phyloP scores from a whole-genome alignment of 2,113 vertebrate species.

The Actenoides hombroni region DNA sequence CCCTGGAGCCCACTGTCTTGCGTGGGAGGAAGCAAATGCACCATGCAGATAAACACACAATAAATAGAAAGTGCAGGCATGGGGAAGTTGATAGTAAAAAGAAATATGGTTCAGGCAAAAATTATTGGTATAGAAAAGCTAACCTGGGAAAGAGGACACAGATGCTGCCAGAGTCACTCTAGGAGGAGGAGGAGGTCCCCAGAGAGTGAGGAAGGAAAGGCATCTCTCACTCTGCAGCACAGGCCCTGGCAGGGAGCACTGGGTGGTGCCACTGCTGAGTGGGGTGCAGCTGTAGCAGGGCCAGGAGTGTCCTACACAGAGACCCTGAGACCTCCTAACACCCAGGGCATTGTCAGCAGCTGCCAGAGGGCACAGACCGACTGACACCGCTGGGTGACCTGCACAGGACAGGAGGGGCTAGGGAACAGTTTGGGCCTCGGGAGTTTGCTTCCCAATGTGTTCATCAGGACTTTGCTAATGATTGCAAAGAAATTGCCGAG shows the following conservation, averaged over 20 bases:
- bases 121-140: background rate
- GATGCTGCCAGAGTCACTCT: background rate
- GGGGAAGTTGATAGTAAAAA: background rate
- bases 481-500: background rate
- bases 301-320: background rate
- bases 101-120: background rate
- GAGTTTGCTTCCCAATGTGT: background rate
- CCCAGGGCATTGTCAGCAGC: background rate
- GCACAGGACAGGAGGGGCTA: background rate
- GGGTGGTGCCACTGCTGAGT: background rate
- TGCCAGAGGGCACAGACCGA: accelerated
- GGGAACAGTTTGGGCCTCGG: background rate
- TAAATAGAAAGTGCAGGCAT: background rate
- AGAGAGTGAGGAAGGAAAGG: background rate
- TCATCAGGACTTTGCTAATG: background rate
- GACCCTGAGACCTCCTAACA: background rate
- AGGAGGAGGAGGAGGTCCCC: background rate
- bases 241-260: background rate
- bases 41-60: background rate
- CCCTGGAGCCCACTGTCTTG: background rate
- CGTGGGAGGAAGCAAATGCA: background rate
- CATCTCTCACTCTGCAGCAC: background rate
- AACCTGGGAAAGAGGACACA: background rate
- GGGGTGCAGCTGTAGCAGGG: background rate
- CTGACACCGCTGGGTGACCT: background rate